Base-by-base conservation (phyloP, 2,113 vertebrate species). In the Brachirus orientalis region DNA sequence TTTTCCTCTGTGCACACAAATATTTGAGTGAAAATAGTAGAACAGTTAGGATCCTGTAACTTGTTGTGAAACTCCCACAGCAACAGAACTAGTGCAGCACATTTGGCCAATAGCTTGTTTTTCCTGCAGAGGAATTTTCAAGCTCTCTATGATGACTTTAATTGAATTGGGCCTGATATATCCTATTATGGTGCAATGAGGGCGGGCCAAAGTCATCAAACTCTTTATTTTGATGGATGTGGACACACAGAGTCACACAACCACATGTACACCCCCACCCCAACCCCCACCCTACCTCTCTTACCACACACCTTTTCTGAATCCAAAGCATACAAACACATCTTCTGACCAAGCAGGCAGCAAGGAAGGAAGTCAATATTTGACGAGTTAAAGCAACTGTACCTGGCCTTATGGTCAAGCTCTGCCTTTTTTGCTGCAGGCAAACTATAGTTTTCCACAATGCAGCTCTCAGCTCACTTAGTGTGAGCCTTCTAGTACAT, bases 311-410 rank as follows among this genome's bases (percentile, higher is more conserved):
- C 70, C 81, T 85, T 71, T 80, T 59, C 72, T 63, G 69, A 76
- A 79, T 89, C 85, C 78, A 90, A 86, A 84, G 83, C 84, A 91
- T 69, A 92, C 84, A 92, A 90, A 88, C 87, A 90, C 87, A 84
- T 83, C 56, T 88, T 85, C 80, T 68, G 81, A 89, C 41, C 80
- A 73, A 82, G 69, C 90, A 33, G 79, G 69, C 73, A 47, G 79
- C 6, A 19, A 87, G 86, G 84, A 82, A 90, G 86, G 86, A 90
- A 90, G 89, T 90, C 88, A 90, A 90, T 90, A 89, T 91, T 91
- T 90, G 86, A 87, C 57, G 60, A 86, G 82, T 68, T 66, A 53
- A 57, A 71, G 80, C 78, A 85, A 28, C 28, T 28, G 28, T 28
- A 79, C 83, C 80, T 76, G 79, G 75, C 60, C 73, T 72, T 33